These are phyloP conservation scores for Drosophila gunungcola DNA, from an alignment of 1,140 invertebrate genomes.

Conservation along the genomic window DNA sequence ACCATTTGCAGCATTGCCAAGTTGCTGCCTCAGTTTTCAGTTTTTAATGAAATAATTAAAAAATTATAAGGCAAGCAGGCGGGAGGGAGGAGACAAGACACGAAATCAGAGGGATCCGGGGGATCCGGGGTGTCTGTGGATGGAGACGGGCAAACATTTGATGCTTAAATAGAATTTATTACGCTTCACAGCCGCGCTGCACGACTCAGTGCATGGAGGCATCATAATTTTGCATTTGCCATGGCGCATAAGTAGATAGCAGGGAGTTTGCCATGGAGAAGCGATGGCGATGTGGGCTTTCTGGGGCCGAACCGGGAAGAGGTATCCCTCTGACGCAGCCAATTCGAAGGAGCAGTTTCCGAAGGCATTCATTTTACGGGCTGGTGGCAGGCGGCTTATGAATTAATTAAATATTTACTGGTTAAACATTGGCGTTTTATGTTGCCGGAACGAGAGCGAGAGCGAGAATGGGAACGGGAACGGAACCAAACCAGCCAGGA, in stretches of 20 bases:
- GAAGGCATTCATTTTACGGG: constrained; percentile 43
- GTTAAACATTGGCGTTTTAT: constrained; percentile 75
- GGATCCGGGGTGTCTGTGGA: not conserved
- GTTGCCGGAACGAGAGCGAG: constrained; percentile 21
- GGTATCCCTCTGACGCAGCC: constrained; percentile 11
- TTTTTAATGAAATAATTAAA: constrained; percentile 60
- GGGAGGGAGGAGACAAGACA: constrained; percentile 7
- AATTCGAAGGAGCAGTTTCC: constrained; percentile 19
- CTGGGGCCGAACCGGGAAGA: not conserved
- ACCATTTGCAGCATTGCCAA: constrained; percentile 68
- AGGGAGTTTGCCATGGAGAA: constrained; percentile 1
- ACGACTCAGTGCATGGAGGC: constrained; percentile 49
- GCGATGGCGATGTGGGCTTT: not conserved
- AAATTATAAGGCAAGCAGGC: constrained; percentile 33
- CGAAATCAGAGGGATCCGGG: not conserved
- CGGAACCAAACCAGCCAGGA: constrained; percentile 6
- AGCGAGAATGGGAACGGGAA: not conserved
- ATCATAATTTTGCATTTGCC: constrained; percentile 73
- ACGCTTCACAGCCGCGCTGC: constrained; percentile 50
- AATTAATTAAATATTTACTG: constrained; percentile 82
- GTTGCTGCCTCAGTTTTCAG: constrained; percentile 64
- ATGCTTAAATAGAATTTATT: constrained; percentile 68
- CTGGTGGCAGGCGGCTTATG: constrained; percentile 57
- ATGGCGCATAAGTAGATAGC: constrained; percentile 43
- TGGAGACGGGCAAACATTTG: constrained; percentile 35